These are phyloP conservation scores for Lithobius niger DNA, from an alignment of 1,140 invertebrate genomes.

Conservation along the genomic window DNA sequence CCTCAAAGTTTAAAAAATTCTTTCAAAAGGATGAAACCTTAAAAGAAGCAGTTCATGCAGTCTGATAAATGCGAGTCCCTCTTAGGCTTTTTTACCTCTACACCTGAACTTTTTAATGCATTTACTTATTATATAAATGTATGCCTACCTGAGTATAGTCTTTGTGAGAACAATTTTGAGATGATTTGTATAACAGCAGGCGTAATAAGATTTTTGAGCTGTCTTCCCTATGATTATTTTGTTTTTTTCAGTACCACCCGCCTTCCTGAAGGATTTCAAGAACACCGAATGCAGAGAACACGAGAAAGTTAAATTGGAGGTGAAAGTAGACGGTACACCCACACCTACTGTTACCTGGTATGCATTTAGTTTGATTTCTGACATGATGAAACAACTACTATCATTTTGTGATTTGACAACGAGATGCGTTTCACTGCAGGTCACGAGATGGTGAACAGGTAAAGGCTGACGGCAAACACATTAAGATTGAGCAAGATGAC, in stretches of 20 bases:
- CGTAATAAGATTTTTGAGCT: no score
- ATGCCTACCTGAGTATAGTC: no score
- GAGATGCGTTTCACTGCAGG: slow-evolving; percentile 19
- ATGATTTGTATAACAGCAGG: no score
- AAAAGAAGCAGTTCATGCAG: no score
- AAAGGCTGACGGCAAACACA: slow-evolving; percentile 19
- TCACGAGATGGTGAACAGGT: slow-evolving; percentile 32
- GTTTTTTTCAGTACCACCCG: slow-evolving; percentile 14
- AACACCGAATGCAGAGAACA: slow-evolving; percentile 56
- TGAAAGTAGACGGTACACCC: slow-evolving; percentile 70
- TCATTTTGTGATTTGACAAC: slow-evolving; percentile 4
- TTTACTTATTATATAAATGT: no score
- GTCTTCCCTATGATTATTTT: no score
- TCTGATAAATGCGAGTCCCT: no score
- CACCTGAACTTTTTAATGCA: no score
- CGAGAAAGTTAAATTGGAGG: slow-evolving; percentile 59
- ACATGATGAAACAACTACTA: not conserved
- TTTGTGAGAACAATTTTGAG: no score
- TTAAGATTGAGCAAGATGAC: slow-evolving; percentile 45
- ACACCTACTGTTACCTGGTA: slow-evolving; percentile 66
- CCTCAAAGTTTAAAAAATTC: no score
- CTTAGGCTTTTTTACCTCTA: no score
- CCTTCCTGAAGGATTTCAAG: slow-evolving; percentile 41
- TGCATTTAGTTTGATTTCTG: slow-evolving; percentile 13
- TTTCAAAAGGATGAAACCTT: no score